Percentiles rank a stretch among this genome's conserved stretches.
phyloP scores from a whole-genome alignment of 2,888 invertebrate genomes.

The Tetheella fluctuosa region DNA sequence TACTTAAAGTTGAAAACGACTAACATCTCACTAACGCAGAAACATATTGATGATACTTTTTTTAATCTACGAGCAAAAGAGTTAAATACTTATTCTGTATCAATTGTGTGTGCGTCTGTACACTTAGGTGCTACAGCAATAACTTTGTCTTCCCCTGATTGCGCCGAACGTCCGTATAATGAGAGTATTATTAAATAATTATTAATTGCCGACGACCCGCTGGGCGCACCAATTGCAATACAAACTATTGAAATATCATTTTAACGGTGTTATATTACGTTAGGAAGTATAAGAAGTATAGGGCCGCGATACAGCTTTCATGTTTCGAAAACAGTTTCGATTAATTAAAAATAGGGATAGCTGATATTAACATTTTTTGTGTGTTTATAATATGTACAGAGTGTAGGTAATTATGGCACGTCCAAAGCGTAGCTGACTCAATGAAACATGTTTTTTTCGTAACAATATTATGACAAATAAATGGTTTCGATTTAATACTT shows the following conservation, averaged over 20 bases:
- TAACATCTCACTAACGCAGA: too few species aligned
- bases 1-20: too few species aligned
- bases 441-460: background rate
- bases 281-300: constrained; percentile 21
- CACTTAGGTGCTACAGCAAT: constrained; percentile 38
- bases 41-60: too few species aligned
- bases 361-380: background rate
- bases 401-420: background rate
- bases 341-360: background rate
- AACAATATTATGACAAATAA: background rate
- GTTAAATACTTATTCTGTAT: too few species aligned
- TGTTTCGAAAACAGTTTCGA: background rate
- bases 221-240: constrained; percentile 55
- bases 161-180: constrained; percentile 53
- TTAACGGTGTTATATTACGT: constrained; percentile 18
- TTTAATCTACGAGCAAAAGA: too few species aligned
- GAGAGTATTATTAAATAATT: constrained; percentile 70
- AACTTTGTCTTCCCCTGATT: constrained; percentile 44
- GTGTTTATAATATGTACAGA: background rate
- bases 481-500: background rate
- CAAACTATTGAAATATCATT: constrained; percentile 53
- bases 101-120: constrained; percentile 17
- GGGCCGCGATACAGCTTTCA: constrained; percentile 26
- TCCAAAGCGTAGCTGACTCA: background rate
- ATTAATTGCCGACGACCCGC: constrained; percentile 66